A percentile compares a stretch with the other conserved stretches of the same genome.
phyloP scores from a whole-genome alignment of 2,113 vertebrate species.

The Camelus bactrianus region DNA sequence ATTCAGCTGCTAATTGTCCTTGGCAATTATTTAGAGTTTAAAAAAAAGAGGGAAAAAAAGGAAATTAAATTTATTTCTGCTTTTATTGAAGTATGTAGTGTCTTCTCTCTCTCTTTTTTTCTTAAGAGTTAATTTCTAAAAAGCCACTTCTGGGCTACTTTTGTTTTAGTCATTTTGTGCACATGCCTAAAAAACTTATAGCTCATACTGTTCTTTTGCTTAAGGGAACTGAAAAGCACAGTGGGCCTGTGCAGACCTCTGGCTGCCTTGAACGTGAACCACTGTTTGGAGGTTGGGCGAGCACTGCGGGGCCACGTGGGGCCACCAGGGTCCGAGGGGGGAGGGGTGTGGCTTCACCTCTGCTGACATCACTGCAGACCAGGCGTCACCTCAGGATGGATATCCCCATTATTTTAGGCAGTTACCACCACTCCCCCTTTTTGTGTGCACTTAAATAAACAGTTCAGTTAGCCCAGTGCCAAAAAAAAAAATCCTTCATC shows the following conservation, averaged over 20 bases:
- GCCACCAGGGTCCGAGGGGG: not conserved
- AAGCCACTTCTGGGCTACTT: not conserved
- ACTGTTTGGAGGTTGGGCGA: not conserved
- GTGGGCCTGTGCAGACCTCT: not conserved
- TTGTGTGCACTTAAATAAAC: not conserved
- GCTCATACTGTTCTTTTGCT: not conserved
- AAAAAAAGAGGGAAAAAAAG: too few species aligned
- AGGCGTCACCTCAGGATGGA: not conserved
- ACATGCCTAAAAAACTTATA: not conserved
- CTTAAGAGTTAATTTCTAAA: not conserved
- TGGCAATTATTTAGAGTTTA: not conserved
- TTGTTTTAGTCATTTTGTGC: not conserved
- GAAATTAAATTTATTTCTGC: too few species aligned
- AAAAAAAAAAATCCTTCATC: not conserved
- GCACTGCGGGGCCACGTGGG: not conserved
- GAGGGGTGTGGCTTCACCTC: not conserved
- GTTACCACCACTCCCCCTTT: not conserved
- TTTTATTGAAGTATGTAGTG: too few species aligned
- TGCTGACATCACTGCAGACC: not conserved
- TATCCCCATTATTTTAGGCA: conserved; percentile 18
- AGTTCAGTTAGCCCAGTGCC: not conserved
- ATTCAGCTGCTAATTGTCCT: not conserved
- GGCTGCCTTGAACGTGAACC: too few species aligned
- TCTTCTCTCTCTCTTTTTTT: too few species aligned
- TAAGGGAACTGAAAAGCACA: not conserved